A percentile compares a stretch with the other conserved stretches of the same genome.
phyloP scores from a whole-genome alignment of 2,113 vertebrate species.

The Bucco capensis region DNA sequence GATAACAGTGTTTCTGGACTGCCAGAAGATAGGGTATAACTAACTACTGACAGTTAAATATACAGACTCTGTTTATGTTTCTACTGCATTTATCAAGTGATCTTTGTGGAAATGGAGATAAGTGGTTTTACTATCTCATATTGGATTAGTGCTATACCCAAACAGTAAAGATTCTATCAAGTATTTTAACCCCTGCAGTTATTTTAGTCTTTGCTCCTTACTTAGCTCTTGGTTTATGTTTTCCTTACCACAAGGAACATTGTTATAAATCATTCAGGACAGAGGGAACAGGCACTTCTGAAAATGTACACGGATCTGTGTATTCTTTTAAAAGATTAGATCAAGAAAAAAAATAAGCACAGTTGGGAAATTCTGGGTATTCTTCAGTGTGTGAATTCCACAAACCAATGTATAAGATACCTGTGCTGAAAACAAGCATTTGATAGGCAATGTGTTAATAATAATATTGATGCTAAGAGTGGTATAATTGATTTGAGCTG shows the following conservation, averaged over 20 bases:
- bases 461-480: neutral
- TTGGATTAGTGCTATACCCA: neutral
- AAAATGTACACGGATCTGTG: neutral
- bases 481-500: neutral
- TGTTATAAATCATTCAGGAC: neutral
- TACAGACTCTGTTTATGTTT: conserved; percentile 28
- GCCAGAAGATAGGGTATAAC: conserved; percentile 20
- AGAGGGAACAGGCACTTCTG: neutral
- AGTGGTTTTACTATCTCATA: conserved; percentile 33
- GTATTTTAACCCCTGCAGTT: neutral
- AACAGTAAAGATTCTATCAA: conserved; percentile 6
- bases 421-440: neutral
- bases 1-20: conserved; percentile 50
- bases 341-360: neutral
- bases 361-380: neutral
- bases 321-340: neutral
- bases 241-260: neutral
- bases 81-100: conserved; percentile 43
- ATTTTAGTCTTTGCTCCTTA: neutral
- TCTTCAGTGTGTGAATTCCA: neutral
- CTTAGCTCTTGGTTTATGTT: neutral
- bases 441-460: neutral
- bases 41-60: conserved; percentile 42
- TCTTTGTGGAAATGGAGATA: conserved; percentile 23
- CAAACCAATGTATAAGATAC: neutral